phyloP scores from a whole-genome alignment of 2,113 vertebrate species.

The Speoplatyrhinus poulsoni region DNA sequence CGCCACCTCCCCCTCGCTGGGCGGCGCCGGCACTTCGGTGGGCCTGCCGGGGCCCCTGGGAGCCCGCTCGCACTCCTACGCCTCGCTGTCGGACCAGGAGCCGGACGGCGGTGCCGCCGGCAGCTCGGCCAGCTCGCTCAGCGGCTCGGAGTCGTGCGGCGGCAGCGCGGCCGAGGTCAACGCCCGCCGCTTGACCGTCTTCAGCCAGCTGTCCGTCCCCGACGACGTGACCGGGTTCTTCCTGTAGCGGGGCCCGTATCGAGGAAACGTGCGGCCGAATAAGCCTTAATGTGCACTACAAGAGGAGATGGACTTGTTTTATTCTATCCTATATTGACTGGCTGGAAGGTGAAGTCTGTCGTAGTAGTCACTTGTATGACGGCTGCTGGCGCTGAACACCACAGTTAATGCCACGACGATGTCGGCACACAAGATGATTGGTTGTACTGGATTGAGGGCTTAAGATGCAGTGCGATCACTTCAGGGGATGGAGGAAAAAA shows the following conservation, averaged over 20 bases:
- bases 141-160: slow-evolving; percentile 79
- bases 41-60: slow-evolving; percentile 38
- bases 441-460: neutral
- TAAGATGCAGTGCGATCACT: slow-evolving; percentile 2
- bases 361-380: neutral
- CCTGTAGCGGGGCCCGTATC: slow-evolving; percentile 42
- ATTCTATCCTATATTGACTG: slow-evolving; percentile 12
- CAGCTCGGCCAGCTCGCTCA: slow-evolving; percentile 82
- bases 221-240: slow-evolving; percentile 58
- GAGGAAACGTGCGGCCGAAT: neutral
- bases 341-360: neutral
- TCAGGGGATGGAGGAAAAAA: neutral
- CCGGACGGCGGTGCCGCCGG: slow-evolving; percentile 66
- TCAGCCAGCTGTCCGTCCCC: slow-evolving; percentile 87
- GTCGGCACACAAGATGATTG: no score
- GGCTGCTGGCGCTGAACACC: neutral
- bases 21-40: slow-evolving; percentile 1
- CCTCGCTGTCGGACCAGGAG: slow-evolving; percentile 86
- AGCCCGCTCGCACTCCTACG: slow-evolving; percentile 79
- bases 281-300: neutral
- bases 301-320: slow-evolving; percentile 10
- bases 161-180: slow-evolving; percentile 67
- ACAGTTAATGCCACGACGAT: neutral
- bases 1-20: slow-evolving; percentile 54
- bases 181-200: slow-evolving; percentile 82